Conservation (phyloP, 1,140 invertebrate species). For the Leucophenga varia region DNA sequence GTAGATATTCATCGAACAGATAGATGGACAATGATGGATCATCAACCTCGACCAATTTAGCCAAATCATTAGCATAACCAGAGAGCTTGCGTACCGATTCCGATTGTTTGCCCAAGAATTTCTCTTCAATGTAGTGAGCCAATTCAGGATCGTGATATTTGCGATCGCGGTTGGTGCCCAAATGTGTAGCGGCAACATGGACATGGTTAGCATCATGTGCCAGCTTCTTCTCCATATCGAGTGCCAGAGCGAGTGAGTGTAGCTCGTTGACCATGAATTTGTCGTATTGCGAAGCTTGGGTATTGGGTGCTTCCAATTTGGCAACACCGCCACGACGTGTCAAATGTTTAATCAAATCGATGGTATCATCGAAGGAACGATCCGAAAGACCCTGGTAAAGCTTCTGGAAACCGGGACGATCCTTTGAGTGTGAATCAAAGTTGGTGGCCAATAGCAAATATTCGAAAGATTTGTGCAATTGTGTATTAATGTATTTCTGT, state of each 20-base stretch:
- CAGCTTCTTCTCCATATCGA: constrained; percentile 73
- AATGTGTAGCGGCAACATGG: constrained; percentile 58
- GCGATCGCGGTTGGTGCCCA: constrained; percentile 58
- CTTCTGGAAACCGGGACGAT: constrained; percentile 74
- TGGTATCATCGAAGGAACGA: constrained; percentile 70
- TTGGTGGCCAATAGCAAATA: constrained; percentile 73
- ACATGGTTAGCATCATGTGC: constrained; percentile 68
- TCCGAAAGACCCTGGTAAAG: constrained; percentile 75
- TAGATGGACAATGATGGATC: constrained; percentile 68
- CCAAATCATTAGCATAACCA: constrained; percentile 72
- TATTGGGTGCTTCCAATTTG: constrained; percentile 30
- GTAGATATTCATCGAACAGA: constrained; percentile 77
- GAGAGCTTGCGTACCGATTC: constrained; percentile 68
- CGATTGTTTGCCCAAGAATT: constrained; percentile 70
- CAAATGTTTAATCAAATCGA: constrained; percentile 75
- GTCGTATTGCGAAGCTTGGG: constrained; percentile 15
- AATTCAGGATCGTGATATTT: constrained; percentile 68
- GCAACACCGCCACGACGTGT: constrained; percentile 66
- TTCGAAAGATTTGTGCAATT: constrained; percentile 71
- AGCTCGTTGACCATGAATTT: constrained; percentile 62
- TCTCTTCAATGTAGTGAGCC: constrained; percentile 72
- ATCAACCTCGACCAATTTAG: constrained; percentile 63
- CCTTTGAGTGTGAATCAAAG: constrained; percentile 75
- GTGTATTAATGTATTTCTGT: constrained; percentile 64
- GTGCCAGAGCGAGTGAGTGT: constrained; percentile 69